Base-by-base conservation (phyloP, 2,797 vertebrate genomes). In the Enteromius treurensis region DNA sequence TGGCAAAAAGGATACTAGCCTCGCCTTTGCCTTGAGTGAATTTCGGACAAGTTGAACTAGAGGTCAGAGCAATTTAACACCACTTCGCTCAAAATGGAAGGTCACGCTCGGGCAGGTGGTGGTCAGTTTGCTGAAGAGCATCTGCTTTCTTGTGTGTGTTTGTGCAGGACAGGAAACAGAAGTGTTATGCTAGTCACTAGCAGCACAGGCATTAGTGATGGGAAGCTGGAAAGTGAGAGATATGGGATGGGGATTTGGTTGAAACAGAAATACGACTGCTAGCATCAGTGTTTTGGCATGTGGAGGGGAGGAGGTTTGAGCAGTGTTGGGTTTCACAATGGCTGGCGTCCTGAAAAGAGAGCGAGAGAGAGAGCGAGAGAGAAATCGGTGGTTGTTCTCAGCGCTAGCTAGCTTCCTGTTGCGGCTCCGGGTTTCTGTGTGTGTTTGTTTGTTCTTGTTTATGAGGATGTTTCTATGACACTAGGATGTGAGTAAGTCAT, bases 61-160 rank as follows among this genome's bases (percentile, higher is more conserved):
- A 89, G 92, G 93, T 93, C 93, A 90, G 88, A 87, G 93, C 89
- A 93, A 92, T 93, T 88, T 86, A 91, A 93, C 91, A 92, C 92
- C 84, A 51, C 79, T 87, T 87, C 87, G 88, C 89, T 88, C 82
- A 87, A 84, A 91, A 89, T 60, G 71, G 79, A 84, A 85, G 68
- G 79, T 85, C 84, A 79, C 3, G 26, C 67, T 85, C 80, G 82
- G 84, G 85, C 88, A 92, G 92, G 89, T 91, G 89, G 84, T 78
- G 76, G 88, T 89, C 89, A 90, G 23, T 82, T 90, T 60, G 85
- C 17, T 13, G 88, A 85, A n/a, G 83, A 42, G 77, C 14, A 47
- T 89, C 83, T 89, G 74, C 81, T 86, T 89, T 86, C 84, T 42
- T 77, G 29, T 17, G 34, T 29, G 58, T 55, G 75, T 69, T 55